Conservation (phyloP, 2,888 invertebrate genomes). For the Cenopis cana region DNA sequence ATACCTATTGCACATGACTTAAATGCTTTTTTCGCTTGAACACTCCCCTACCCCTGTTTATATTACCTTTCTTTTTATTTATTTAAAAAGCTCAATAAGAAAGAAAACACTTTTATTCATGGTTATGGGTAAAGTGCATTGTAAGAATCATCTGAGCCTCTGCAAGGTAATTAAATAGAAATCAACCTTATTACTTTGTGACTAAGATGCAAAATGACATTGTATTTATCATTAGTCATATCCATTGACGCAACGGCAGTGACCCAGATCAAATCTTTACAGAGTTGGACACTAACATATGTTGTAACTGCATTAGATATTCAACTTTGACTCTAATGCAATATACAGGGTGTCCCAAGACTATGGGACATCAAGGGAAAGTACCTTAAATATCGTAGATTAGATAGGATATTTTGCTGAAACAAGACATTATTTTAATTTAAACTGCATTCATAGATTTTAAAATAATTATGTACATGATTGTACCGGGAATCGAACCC, state of each 20-base stretch:
- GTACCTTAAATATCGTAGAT: too few relatives aligned
- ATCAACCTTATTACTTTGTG: neutral
- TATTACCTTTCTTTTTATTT: conserved; percentile 18
- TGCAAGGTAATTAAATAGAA: neutral
- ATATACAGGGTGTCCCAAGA: too few relatives aligned
- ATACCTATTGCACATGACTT: conserved; percentile 41
- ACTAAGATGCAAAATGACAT: neutral
- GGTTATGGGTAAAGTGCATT: conserved; percentile 7
- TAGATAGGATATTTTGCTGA: too few relatives aligned
- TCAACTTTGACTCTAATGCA: too few relatives aligned
- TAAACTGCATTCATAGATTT: too few relatives aligned
- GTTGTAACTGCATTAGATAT: too few relatives aligned
- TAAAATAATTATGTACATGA: too few relatives aligned
- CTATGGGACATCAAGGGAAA: too few relatives aligned
- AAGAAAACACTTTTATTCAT: neutral
- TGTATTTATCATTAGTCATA: conserved; percentile 5
- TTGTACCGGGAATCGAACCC: too few relatives aligned
- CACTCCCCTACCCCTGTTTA: conserved; percentile 31
- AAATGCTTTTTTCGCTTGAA: conserved; percentile 42
- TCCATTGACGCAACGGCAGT: conserved; percentile 2
- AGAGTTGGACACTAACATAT: too few relatives aligned
- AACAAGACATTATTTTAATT: too few relatives aligned
- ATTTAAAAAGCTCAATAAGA: neutral
- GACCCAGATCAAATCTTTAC: neutral
- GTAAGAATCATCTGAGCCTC: conserved; percentile 16